phyloP scores from a whole-genome alignment of 2,797 vertebrate species.

The Mormyrus hasselquistii region DNA sequence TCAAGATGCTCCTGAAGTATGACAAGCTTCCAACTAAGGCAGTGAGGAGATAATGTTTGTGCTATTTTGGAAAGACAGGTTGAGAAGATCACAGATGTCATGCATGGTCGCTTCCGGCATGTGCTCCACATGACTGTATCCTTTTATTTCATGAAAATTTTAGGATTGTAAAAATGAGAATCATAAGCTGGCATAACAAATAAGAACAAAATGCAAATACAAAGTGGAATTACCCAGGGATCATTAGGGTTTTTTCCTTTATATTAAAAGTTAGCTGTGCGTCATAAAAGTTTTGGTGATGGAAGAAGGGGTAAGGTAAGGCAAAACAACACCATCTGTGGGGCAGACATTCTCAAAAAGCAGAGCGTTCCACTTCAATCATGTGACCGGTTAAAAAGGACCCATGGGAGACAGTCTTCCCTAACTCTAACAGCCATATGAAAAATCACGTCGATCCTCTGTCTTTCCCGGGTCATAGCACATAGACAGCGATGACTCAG shows the following conservation, averaged over 20 bases:
- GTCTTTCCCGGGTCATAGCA: slow-evolving; percentile 35
- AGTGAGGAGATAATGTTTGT: background rate
- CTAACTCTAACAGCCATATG: slow-evolving; percentile 42
- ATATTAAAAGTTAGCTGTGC: background rate
- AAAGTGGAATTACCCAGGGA: background rate
- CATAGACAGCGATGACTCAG: slow-evolving; percentile 40
- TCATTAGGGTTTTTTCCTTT: background rate
- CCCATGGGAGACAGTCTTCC: background rate
- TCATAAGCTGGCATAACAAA: background rate
- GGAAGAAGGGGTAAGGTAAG: background rate
- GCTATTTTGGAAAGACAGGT: background rate
- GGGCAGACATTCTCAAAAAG: background rate
- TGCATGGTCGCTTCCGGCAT: background rate
- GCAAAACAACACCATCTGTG: background rate
- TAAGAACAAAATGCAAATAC: background rate
- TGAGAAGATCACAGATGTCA: background rate
- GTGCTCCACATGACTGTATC: background rate
- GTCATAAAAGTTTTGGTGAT: background rate
- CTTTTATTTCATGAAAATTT: background rate
- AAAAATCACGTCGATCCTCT: slow-evolving; percentile 44
- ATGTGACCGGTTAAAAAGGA: slow-evolving; percentile 23
- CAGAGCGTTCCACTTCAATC: slow-evolving; percentile 20
- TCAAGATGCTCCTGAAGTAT: slow-evolving; percentile 32
- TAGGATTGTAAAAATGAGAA: background rate
- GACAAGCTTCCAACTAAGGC: slow-evolving; percentile 32